These are phyloP conservation scores for Asarcornis scutulata DNA, from an alignment of 2,113 vertebrate genomes.

Conservation along the genomic window DNA sequence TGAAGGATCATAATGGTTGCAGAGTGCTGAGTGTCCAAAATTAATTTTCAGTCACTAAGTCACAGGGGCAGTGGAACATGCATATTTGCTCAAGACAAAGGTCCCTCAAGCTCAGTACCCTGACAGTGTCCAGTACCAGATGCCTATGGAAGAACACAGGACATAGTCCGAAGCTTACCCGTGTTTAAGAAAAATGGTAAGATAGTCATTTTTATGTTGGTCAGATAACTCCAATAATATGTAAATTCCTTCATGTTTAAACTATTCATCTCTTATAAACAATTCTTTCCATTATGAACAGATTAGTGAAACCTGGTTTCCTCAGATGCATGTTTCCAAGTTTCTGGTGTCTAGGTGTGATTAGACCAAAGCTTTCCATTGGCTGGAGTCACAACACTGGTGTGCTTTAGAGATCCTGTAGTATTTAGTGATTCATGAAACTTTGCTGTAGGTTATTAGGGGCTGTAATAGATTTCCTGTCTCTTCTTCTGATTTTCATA, in stretches of 20 bases:
- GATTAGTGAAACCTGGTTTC: neutral
- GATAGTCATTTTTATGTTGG: neutral
- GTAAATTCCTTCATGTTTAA: neutral
- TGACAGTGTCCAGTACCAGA: neutral
- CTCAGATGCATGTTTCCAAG: neutral
- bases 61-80: neutral
- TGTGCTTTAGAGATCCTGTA: neutral
- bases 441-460: neutral
- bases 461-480: neutral
- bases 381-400: neutral
- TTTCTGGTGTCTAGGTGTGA: neutral
- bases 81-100: neutral
- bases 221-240: neutral
- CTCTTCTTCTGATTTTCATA: neutral
- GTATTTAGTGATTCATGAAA: neutral
- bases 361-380: neutral
- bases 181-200: neutral
- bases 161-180: neutral
- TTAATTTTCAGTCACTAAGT: neutral
- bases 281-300: neutral
- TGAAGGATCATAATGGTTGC: neutral
- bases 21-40: neutral
- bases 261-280: neutral
- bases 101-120: neutral
- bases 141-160: neutral